phyloP scores from a whole-genome alignment of 2,113 vertebrate species.

The Platycercus adscitus region DNA sequence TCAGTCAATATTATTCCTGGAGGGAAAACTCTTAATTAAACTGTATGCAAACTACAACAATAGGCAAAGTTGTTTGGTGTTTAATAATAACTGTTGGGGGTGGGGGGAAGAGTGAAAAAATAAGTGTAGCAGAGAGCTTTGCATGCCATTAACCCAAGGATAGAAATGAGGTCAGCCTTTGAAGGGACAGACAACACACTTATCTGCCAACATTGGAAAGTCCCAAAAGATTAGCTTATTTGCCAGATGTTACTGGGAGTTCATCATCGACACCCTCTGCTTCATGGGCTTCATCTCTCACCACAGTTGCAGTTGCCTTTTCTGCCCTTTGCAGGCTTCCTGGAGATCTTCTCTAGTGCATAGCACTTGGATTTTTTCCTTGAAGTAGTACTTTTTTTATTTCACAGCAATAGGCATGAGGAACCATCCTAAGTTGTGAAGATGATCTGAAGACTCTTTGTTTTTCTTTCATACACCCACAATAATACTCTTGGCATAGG shows the following conservation, averaged over 20 bases:
- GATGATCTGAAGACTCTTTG: constrained; percentile 10
- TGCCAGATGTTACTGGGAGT: constrained; percentile 69
- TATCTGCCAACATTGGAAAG: constrained; percentile 44
- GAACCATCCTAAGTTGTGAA: not conserved
- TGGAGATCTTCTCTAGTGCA: not conserved
- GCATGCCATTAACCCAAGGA: constrained; percentile 49
- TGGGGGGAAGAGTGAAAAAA: not conserved
- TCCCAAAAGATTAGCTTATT: constrained; percentile 37
- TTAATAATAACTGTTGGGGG: constrained; percentile 46
- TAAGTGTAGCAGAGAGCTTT: constrained; percentile 14
- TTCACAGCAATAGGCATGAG: constrained; percentile 21
- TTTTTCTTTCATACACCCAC: constrained; percentile 44
- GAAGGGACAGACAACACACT: not conserved
- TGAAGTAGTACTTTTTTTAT: not conserved
- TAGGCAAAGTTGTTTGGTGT: constrained; percentile 39
- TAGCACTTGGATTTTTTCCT: not conserved
- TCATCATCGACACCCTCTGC: constrained; percentile 60
- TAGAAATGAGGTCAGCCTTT: constrained; percentile 51
- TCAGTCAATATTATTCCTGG: constrained; percentile 72
- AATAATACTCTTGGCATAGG: not conserved
- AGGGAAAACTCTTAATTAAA: constrained; percentile 55
- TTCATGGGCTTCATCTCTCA: constrained; percentile 17
- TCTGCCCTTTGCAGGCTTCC: constrained; percentile 53
- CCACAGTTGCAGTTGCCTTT: constrained; percentile 23
- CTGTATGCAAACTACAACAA: constrained; percentile 58